Evolutionary conservation across 2,888 invertebrate species (phyloP), one percentile per base, ranked within the genome.

Genomic region (Ecliptopera silaceata): DNA sequence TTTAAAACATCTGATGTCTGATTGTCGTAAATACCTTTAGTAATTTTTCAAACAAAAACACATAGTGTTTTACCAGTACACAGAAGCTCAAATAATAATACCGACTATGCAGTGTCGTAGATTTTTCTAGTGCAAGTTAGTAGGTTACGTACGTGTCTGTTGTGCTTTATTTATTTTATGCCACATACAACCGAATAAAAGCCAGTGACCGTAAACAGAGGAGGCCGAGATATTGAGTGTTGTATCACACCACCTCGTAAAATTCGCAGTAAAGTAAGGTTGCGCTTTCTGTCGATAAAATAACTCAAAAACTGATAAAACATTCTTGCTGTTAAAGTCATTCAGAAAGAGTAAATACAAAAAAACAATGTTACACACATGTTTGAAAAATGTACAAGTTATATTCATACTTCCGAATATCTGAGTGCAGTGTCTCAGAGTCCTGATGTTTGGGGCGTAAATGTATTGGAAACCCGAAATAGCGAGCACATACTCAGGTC

Each of bases 221-320:
- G 80, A 84, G 85, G 83, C 76, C 80, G 80, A 79, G 82, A 82
- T 88, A 86, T 84, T 78, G 83, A 84, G 82, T 80, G 80, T 75
- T 75, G 71, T 76, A 71, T 72, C 75, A 64, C 64, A 68, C 61
- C 63, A 64, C 59, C 65, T 63, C 65, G 64, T 63, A 68, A 64
- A 66, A 63, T 54, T 59, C 56, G 56, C 57, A 50, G 43, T 58
- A 55, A 64, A 59, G 44, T 64, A 59, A 63, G 47, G 63, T 52
- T 52, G 64, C 49, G 13, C 41, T 59, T 31, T 43, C 38, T 43
- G 36, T 59, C 59, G 59, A 59, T 59, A 15, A 45, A 39, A 59
- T 59, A 34, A 36, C 13, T 22, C 39, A 45, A 52, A 34, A 42
- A 51, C 55, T 48, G 59, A 53, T 62, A 53, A 57, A 46, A 17